Conservation (phyloP, 37 sponge, comb jelly and placozoan genomes). For the Beroe ovata region DNA sequence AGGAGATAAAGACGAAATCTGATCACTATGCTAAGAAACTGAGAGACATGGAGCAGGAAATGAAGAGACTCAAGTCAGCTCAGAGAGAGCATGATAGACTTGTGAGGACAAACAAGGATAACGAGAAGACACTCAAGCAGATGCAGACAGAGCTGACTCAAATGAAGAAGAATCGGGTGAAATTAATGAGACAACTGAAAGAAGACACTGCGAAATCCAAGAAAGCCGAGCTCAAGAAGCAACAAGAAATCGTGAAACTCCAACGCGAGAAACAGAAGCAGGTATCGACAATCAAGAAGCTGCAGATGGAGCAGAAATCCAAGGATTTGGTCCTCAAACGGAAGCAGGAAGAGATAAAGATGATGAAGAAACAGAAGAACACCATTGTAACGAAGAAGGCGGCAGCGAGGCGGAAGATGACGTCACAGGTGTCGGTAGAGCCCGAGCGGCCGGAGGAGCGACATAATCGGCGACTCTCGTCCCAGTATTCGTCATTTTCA, state of each 20-base stretch:
- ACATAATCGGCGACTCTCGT: neutral
- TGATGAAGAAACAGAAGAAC: conserved; percentile 68
- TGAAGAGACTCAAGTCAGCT: conserved; percentile 53
- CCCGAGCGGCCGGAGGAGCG: conserved; percentile 7
- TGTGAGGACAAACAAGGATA: conserved; percentile 25
- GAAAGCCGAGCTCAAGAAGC: conserved; percentile 59
- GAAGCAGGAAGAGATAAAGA: conserved; percentile 81
- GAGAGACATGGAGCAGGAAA: conserved; percentile 35
- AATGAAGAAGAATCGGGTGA: conserved; percentile 69
- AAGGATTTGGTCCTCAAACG: conserved; percentile 83
- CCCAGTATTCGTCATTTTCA: conserved; percentile 62
- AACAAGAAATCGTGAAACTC: conserved; percentile 45
- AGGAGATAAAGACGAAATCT: conserved; percentile 16
- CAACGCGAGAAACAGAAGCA: conserved; percentile 47
- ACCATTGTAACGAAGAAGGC: conserved; percentile 4
- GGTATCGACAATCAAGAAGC: conserved; percentile 70
- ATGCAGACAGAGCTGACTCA: conserved; percentile 70
- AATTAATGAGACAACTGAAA: conserved; percentile 62
- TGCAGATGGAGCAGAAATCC: conserved; percentile 77
- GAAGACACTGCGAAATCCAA: conserved; percentile 27
- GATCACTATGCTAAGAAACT: conserved; percentile 62
- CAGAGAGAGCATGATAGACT: neutral
- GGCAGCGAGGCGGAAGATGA: neutral
- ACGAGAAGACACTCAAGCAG: conserved; percentile 66
- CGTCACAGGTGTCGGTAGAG: neutral